These are phyloP conservation scores for Actenoides hombroni DNA, from an alignment of 2,113 vertebrate species.

Conservation along the genomic window DNA sequence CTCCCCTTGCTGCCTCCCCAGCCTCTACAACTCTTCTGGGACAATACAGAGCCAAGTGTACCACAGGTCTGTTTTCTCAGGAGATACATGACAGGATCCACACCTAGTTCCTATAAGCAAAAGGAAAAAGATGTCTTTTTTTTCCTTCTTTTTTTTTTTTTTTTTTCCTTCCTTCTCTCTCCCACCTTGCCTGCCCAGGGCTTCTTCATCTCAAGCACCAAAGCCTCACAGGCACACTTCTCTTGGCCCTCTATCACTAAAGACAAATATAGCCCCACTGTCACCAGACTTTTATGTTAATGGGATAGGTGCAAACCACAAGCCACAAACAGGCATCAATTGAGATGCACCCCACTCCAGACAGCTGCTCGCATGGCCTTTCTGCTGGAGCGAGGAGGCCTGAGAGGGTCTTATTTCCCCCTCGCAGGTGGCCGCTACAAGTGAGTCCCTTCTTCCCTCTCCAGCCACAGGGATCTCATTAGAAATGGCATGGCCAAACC, in stretches of 20 bases:
- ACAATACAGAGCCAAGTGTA: background rate
- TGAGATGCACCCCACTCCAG: fast-evolving
- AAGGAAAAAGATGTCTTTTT: background rate
- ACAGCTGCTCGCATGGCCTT: background rate
- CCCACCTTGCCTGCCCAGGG: background rate
- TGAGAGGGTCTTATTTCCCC: fast-evolving
- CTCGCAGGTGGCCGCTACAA: fast-evolving
- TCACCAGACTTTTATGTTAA: background rate
- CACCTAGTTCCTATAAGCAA: background rate
- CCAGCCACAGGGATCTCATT: fast-evolving
- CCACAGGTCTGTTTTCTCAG: background rate
- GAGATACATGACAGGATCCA: background rate
- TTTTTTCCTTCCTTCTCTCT: background rate
- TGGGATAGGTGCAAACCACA: background rate
- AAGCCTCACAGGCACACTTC: background rate
- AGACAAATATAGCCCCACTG: background rate
- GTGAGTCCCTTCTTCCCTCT: background rate
- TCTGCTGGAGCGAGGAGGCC: background rate
- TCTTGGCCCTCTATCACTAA: background rate
- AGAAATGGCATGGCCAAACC: background rate
- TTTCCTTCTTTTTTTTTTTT: background rate
- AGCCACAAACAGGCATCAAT: background rate
- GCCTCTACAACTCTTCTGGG: background rate
- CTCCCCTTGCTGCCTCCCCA: background rate
- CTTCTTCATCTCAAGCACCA: background rate